Conservation (phyloP, 2,888 invertebrate species). For the Meandrusa payeni region DNA sequence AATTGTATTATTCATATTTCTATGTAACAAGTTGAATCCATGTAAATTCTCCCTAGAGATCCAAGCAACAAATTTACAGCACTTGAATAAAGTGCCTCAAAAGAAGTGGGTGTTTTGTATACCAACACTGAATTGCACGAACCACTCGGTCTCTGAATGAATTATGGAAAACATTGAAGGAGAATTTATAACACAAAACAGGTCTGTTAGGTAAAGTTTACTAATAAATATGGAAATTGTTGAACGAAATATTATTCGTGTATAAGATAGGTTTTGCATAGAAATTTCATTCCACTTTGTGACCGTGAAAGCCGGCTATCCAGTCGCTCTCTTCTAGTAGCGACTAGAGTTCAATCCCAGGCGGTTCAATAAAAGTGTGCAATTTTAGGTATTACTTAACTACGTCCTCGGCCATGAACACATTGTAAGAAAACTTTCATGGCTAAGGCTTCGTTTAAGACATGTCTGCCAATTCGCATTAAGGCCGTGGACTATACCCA, state of each 20-base stretch:
- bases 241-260: neutral
- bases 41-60: neutral
- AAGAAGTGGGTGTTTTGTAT: neutral
- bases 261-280: conserved; percentile 3
- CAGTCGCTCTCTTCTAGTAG: no score
- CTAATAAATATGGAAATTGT: conserved; percentile 10
- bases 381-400: no score
- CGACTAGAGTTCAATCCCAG: no score
- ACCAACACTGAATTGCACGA: neutral
- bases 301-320: no score
- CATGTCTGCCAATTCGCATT: no score
- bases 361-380: no score
- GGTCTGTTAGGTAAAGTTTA: conserved; percentile 5
- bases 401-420: no score
- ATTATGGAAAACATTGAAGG: neutral
- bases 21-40: no score
- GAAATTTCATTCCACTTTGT: conserved; percentile 12
- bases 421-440: no score
- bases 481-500: no score
- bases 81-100: conserved; percentile 2
- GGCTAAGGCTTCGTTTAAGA: no score
- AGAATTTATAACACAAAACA: conserved; percentile 2
- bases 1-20: no score
- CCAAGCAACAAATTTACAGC: neutral
- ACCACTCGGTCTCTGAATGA: neutral